phyloP scores from a whole-genome alignment of 2,113 vertebrate species.

The Aspidoscelis tigris region DNA sequence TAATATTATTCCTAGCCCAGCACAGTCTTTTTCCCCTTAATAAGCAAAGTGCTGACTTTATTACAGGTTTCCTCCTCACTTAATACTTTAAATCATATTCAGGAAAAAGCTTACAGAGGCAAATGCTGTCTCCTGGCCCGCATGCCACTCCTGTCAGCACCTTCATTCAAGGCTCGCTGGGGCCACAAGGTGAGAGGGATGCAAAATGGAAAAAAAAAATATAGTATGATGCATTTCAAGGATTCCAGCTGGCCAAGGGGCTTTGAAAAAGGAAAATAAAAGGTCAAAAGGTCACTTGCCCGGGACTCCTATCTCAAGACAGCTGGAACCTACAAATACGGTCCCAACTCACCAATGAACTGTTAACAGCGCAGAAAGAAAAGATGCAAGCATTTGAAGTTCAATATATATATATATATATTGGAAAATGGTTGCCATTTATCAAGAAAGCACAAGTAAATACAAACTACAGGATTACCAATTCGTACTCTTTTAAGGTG shows the following conservation, averaged over 20 bases:
- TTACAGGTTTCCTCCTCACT: slow-evolving; percentile 69
- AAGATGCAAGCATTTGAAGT: no score
- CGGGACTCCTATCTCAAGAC: no score
- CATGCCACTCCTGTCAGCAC: slow-evolving; percentile 47
- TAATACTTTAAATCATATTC: slow-evolving; percentile 80
- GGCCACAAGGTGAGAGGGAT: slow-evolving; percentile 17
- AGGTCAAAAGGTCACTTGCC: slow-evolving; percentile 62
- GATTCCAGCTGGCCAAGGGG: slow-evolving; percentile 52
- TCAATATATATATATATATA: no score
- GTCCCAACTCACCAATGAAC: no score
- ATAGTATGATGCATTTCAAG: slow-evolving; percentile 58
- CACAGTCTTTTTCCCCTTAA: slow-evolving; percentile 82
- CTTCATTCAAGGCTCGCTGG: slow-evolving; percentile 25
- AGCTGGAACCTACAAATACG: no score
- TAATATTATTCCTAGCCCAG: slow-evolving; percentile 82
- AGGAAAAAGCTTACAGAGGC: slow-evolving; percentile 79
- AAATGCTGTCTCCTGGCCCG: slow-evolving; percentile 62
- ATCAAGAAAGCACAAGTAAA: no score
- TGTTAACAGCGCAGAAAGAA: no score
- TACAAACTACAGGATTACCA: no score
- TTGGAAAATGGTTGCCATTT: no score
- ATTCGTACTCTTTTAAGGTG: no score
- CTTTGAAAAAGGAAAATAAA: slow-evolving; percentile 46
- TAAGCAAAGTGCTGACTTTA: slow-evolving; percentile 86
- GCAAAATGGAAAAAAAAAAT: slow-evolving; percentile 61